Base-by-base conservation (phyloP, 2,113 vertebrate genomes). In the Aegotheles bennettii region DNA sequence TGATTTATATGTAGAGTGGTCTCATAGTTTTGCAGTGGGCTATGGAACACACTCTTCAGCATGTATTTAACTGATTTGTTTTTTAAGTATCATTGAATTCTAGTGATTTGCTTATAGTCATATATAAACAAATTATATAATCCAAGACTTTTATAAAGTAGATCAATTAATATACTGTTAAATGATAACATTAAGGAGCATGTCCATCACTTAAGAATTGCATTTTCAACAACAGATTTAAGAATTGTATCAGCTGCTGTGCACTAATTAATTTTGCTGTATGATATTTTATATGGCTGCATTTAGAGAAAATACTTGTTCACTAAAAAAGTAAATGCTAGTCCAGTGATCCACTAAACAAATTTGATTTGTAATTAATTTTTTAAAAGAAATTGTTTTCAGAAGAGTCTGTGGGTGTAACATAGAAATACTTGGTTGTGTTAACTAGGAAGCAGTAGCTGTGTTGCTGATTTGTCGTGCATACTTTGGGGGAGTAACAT, bases 391-490 rank as follows among this genome's bases (percentile, higher is more conserved):
- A 63, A 43, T 16, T 9, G 11, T 48, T 95, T 95, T 68, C 36
- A 81, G 54, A 53, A 57, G 47, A 81, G 45, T n/a, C 21, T 68
- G 48, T 13, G n/a, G n/a, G 28, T n/a, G 16, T 43, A 20, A 16
- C 7, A 1, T 18, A 56, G 59, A 69, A 73, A 60, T 54, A 74
- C 1, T 73, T 0, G 0, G 31, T 48, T 54, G 10, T 74, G 31
- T 67, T 63, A 23, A 67, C 24, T 33, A 36, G 43, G 60, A 77
- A 50, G 69, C 13, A 53, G 13, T 57, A 60, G n/a, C 45, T 53
- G 57, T 38, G 45, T 25, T 42, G 31, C 26, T 29, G 65, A 33
- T 74, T 53, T 59, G 47, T n/a, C 0, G 0, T n/a, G 65, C 16
- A 3, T 4, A 1, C 26, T 48, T 45, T 26, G 40, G 40, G 81